A percentile compares a stretch with the other conserved stretches of the same genome.
Conservation (phyloP, 2,113 vertebrate genomes). For the Psilopogon haemacephalus region DNA sequence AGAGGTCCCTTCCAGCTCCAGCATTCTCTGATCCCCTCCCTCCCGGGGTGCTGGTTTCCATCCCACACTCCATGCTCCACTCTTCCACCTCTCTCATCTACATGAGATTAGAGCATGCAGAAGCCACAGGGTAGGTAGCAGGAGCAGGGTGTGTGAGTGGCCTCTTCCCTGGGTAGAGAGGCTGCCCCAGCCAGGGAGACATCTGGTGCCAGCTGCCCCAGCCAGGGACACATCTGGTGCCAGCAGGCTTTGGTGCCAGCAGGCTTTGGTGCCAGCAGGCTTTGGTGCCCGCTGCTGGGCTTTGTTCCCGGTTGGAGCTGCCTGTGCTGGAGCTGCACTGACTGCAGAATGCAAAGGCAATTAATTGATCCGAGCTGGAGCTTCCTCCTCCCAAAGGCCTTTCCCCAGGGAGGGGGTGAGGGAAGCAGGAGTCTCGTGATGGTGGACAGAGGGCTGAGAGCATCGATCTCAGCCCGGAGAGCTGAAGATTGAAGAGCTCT, state of each 20-base stretch:
- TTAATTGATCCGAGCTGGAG: constrained; percentile 51
- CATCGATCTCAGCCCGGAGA: neutral
- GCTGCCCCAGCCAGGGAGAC: neutral
- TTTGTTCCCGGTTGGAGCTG: accelerated
- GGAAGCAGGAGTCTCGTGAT: neutral
- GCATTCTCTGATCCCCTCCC: neutral
- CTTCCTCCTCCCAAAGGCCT: neutral
- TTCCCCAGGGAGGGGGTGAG: neutral
- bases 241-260: neutral
- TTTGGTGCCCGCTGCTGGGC: neutral
- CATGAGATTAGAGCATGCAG: neutral
- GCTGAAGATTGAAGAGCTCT: neutral
- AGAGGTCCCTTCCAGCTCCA: too few species aligned
- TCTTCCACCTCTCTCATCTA: neutral
- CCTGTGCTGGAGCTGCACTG: neutral
- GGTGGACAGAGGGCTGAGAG: neutral
- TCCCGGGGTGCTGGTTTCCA: neutral
- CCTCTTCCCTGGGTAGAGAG: neutral
- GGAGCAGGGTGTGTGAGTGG: neutral
- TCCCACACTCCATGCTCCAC: neutral
- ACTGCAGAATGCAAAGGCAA: neutral
- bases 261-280: neutral
- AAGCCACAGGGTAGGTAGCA: accelerated
- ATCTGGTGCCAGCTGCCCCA: too few species aligned
- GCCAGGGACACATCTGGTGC: accelerated